Evolutionary conservation across 2,113 vertebrate genomes (phyloP).

Genomic region (Mystacornis crossleyi): DNA sequence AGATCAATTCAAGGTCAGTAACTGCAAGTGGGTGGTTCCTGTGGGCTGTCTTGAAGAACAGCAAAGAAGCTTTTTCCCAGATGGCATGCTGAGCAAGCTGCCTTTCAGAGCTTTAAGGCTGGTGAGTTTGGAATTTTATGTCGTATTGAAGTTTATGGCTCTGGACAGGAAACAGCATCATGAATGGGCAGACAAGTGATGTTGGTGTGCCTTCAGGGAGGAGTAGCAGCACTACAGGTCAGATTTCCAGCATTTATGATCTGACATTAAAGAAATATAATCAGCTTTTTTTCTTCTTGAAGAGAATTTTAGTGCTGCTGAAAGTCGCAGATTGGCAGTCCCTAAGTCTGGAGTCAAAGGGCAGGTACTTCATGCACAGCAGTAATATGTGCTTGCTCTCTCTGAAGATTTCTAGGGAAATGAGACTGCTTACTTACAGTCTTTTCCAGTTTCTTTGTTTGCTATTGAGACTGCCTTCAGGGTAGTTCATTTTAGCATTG

Average conservation of each 20-base stretch:
- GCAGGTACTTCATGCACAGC: neutral
- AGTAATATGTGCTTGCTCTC: neutral
- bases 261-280: neutral
- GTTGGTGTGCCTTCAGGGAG: neutral
- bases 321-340: neutral
- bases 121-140: neutral
- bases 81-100: neutral
- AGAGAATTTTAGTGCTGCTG: neutral
- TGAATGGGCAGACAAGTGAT: neutral
- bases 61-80: neutral
- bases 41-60: neutral
- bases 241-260: neutral
- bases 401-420: neutral
- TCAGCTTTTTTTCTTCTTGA: neutral
- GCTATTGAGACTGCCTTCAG: neutral
- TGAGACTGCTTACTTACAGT: neutral
- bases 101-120: neutral
- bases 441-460: neutral
- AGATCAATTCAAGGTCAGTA: slow-evolving; percentile 29
- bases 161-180: neutral
- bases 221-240: neutral
- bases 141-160: neutral
- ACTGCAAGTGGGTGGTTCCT: neutral
- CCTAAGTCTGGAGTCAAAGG: neutral
- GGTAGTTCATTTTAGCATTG: neutral